Base-by-base conservation (phyloP, 2,888 invertebrate species). In the Troilus luridus region DNA sequence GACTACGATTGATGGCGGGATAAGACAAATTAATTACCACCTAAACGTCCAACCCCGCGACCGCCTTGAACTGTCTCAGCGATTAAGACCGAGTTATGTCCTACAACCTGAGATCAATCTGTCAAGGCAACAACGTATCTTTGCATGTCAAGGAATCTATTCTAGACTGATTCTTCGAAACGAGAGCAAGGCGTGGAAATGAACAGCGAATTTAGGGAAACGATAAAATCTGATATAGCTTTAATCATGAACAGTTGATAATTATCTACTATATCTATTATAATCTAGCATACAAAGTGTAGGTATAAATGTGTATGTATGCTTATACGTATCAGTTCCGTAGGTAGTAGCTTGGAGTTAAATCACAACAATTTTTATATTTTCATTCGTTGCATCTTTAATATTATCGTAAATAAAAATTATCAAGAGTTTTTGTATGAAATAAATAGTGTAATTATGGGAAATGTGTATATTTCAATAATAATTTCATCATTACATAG, bases 61-160 rank as follows among this genome's bases (percentile, higher is more conserved):
- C 8, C 24, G 21, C 72, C 72, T 77, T 77, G 72, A 41, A 41
- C 72, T 77, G 41, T 77, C 9, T 19, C 7, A 19, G 17, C 72
- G 3, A 19, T 77, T 17, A 19, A 0, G 41, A 77, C 17, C 8
- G 27, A 24, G 27, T 77, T 77, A 67, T 67, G 67, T 14, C 67
- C 41, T 27, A 67, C 24, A 10, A 8, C n/a, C 12, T 7, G 17
- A 41, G 72, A 77, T 27, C 72, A 41, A 77, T 77, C 41, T 77
- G 56, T 58, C 85, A 85, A 85, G 85, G 85, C 56, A n/a, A n/a
- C 56, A 11, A 0, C 14, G 56, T 85, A 85, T 85, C 85, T 85
- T 58, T 56, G 19, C 85, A 41, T 85, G 85, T 85, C 85, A 85
- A 85, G 85, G 85, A 56, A 19, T 77, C 41, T 77, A 8, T 77